Evolutionary conservation across 2,113 vertebrate genomes (phyloP), one percentile per base, ranked within the genome.

Genomic region (Cyphomyrus discorhynchus): DNA sequence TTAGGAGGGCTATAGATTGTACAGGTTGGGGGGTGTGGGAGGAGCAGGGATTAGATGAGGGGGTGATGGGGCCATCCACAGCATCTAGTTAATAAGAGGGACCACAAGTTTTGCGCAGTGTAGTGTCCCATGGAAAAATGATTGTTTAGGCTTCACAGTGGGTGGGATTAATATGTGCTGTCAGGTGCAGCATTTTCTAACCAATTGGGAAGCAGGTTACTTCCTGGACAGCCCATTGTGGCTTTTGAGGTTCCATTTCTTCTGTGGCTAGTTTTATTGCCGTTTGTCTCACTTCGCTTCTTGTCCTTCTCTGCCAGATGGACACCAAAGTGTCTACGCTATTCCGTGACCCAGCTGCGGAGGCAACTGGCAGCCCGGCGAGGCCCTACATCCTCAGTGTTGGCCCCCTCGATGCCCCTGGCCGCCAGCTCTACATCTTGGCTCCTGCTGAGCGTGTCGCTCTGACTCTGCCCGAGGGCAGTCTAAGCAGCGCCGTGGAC

Each of bases 251-350:
- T 70, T 11, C 62, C 10, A 56, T 21, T 58, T 87, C 35, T 45
- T 19, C 35, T 4, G 42, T 19, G 39, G 42, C 35, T 39, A 3
- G 24, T 87, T 19, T 87, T 52, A 19, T 39, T 39, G 17, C 31
- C 11, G 1, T 17, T 27, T n/a, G 24, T 47, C 9, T n/a, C 21
- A 45, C 35, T 86, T 46, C 3, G 0, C 24, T n/a, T 58, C 80
- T 45, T 47, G 19, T 27, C 52, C 6, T 70, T 45, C 82, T 35
- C 46, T 45, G 24, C 10, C 58, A 90, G 90, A 50, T 56, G 45
- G 90, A 89, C 56, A 90, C 90, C 82, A 90, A 87, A 47, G 88
- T 90, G 56, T 89, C 90, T 15, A 70, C 88, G 7, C 50, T 90
- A 5, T 89, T 90, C 88, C 89, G 90, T 56, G 46, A 90, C 21